These are phyloP conservation scores for Actias luna DNA, from an alignment of 2,888 invertebrate species.

Conservation along the genomic window DNA sequence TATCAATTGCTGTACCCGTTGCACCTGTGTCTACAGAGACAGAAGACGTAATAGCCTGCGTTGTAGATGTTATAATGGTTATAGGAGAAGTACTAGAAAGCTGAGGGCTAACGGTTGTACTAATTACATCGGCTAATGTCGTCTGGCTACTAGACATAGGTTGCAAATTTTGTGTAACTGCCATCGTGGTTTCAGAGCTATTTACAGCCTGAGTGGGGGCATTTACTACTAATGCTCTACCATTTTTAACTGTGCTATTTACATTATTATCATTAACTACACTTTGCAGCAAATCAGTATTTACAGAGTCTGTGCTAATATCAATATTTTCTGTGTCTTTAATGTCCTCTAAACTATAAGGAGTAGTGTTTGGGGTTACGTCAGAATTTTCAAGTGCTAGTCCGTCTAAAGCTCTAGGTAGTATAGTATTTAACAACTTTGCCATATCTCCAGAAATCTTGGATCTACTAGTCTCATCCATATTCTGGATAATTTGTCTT, in stretches of 20 bases:
- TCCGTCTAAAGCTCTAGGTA: conserved; percentile 72
- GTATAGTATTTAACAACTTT: conserved; percentile 74
- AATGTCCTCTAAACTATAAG: conserved; percentile 77
- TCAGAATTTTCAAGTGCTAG: conserved; percentile 61
- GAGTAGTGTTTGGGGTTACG: conserved; percentile 64
- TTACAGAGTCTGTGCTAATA: conserved; percentile 35
- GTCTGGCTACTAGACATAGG: conserved; percentile 48
- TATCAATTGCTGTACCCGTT: conserved; percentile 35
- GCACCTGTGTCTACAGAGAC: conserved; percentile 39
- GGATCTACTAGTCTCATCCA: conserved; percentile 71
- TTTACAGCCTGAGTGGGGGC: conserved; percentile 52
- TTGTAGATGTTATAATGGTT: conserved; percentile 26
- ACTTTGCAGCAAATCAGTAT: conserved; percentile 60
- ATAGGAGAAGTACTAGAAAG: conserved; percentile 23
- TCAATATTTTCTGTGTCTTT: conserved; percentile 69
- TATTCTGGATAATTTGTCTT: conserved; percentile 67
- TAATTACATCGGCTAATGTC: conserved; percentile 34
- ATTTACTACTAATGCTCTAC: conserved; percentile 38
- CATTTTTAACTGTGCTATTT: conserved; percentile 56
- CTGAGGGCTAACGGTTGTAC: conserved; percentile 24
- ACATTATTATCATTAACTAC: conserved; percentile 51
- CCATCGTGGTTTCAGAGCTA: conserved; percentile 44
- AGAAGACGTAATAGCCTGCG: conserved; percentile 41
- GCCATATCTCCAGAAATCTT: conserved; percentile 78
- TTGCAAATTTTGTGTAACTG: conserved; percentile 36